A percentile compares a stretch with the other conserved stretches of the same genome.
Evolutionary conservation across 64 coral and sea anemone species (phyloP).

Genomic region (Orbicella faveolata): DNA sequence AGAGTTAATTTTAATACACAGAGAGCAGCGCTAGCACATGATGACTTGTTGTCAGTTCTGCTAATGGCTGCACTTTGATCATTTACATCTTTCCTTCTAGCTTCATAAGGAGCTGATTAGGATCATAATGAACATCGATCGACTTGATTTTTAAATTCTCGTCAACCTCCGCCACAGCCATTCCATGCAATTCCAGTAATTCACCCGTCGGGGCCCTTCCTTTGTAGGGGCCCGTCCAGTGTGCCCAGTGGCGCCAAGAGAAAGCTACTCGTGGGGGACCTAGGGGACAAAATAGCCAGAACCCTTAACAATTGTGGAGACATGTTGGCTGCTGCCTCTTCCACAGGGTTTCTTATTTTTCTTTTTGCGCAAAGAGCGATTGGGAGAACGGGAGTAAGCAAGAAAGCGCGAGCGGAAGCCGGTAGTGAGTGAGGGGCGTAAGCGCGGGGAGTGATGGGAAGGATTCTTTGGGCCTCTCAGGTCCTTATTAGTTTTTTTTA

Average conservation of each 20-base stretch:
- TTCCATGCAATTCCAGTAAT: conserved; percentile 52
- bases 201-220: conserved; percentile 56
- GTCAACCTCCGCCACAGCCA: conserved; percentile 67
- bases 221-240: conserved; percentile 74
- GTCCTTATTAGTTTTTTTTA: too few relatives aligned
- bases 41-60: not conserved
- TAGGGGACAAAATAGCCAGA: not conserved
- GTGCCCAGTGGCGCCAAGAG: conserved; percentile 79
- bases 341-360: too few relatives aligned
- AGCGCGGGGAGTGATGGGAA: too few relatives aligned
- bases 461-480: too few relatives aligned
- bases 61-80: not conserved
- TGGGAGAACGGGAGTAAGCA: too few relatives aligned
- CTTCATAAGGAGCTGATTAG: conserved; percentile 70
- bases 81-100: conserved; percentile 37
- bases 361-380: too few relatives aligned
- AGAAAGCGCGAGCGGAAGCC: too few relatives aligned
- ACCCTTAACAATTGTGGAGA: too few relatives aligned
- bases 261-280: conserved; percentile 57
- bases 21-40: too few relatives aligned
- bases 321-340: too few relatives aligned
- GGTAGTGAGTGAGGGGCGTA: too few relatives aligned
- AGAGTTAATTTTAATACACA: too few relatives aligned
- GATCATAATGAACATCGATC: conserved; percentile 61
- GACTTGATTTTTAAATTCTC: conserved; percentile 77